phyloP scores from a whole-genome alignment of 2,113 vertebrate genomes.

The Catharus minimus region DNA sequence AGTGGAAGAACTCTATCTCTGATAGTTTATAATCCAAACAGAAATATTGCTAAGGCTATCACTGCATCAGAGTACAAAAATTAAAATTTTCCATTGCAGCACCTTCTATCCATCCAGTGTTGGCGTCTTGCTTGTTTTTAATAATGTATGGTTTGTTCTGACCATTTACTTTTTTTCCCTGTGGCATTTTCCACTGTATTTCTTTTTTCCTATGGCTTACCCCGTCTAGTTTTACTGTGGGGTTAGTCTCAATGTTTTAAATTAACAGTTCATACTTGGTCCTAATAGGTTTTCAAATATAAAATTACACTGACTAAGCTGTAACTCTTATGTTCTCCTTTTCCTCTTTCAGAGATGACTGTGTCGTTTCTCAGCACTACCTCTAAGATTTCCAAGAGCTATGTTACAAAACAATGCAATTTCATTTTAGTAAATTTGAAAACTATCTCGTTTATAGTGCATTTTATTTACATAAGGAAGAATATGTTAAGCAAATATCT shows the following conservation, averaged over 20 bases:
- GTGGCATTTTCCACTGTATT: background rate
- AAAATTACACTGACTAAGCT: background rate
- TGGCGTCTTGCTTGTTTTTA: background rate
- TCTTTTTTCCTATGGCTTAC: background rate
- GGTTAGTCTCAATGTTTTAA: background rate
- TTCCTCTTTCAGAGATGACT: background rate
- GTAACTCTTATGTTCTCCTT: background rate
- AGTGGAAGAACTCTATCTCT: background rate
- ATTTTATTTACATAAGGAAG: background rate
- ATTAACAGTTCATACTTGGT: background rate
- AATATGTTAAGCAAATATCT: background rate
- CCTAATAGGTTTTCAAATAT: background rate
- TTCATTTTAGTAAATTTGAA: background rate
- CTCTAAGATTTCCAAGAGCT: background rate
- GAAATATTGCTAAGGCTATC: background rate
- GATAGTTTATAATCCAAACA: background rate
- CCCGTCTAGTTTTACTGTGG: background rate
- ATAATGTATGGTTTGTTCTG: background rate
- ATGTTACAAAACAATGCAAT: background rate
- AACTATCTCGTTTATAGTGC: background rate
- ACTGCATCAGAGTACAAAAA: background rate
- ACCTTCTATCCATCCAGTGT: background rate
- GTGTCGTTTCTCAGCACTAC: background rate
- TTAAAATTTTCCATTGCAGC: background rate
- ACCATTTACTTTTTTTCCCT: background rate